Base-by-base conservation (phyloP, 2,888 invertebrate genomes). In the Colostygia pectinataria region DNA sequence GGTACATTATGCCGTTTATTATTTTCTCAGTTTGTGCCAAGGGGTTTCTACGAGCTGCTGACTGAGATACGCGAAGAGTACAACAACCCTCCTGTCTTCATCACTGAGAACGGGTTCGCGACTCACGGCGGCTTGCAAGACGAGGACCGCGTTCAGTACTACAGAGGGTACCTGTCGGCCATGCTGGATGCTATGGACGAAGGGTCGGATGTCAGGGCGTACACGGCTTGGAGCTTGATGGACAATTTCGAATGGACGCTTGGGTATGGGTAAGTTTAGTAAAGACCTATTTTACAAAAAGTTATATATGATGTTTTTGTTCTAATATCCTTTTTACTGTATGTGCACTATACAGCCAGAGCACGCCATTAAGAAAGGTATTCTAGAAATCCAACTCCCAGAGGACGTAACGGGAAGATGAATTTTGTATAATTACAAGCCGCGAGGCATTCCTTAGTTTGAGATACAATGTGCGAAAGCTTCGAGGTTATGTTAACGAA, bases 171-270 rank as follows among this genome's bases (percentile, higher is more conserved):
- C 52, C 59, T 91, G 12, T 56, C 67, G 3, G 84, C 83, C 31
- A 57, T 91, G 61, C 51, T 89, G 43, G 76, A 86, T 29, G 89
- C 91, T 1, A 71, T 90, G 0, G 78, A 83, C 4, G 85, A 89
- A 12, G 85, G 84, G 0, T 84, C 81, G 7, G 71, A 90, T 41
- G 62, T 91, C 0, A 65, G 59, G 31, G 92, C 87, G 0, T 93
- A 92, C 69, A 85, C 91, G 0, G 89, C 89, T 2, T 93, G 93
- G 93, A 92, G 92, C 40, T 72, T 93, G 0, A 80, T 93, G 77
- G 93, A 94, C 61, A 93, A 92, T 63, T 92, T 93, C 62, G 93
- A 93, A 67, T 93, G 93, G 93, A 65, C 75, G 27, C 60, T 68
- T 27, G 93, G 93, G 28, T 93, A 91, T 63, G 77, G 69, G 86